A percentile compares a stretch with the other conserved stretches of the same genome.
phyloP scores from a whole-genome alignment of 2,797 vertebrate genomes.

The Pristis pectinata region DNA sequence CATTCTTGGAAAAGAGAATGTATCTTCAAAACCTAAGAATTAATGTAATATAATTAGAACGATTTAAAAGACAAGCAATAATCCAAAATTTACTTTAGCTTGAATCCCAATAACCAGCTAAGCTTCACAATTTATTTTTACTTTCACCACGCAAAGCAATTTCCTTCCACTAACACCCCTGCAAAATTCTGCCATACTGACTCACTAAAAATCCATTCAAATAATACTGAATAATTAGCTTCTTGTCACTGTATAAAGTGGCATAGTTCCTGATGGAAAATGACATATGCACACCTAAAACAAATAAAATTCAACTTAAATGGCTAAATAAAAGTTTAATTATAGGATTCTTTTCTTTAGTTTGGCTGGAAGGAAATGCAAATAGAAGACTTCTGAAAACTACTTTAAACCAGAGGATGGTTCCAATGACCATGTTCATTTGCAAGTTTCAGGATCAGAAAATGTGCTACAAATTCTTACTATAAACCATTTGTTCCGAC shows the following conservation, averaged over 20 bases:
- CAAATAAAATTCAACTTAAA: not conserved
- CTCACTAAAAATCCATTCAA: not conserved
- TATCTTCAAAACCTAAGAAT: not conserved
- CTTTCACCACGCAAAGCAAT: not conserved
- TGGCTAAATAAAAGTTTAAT: not conserved
- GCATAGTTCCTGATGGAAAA: not conserved
- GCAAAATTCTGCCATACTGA: not conserved
- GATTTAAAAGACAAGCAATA: not conserved
- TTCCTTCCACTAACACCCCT: constrained; percentile 7
- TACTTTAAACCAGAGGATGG: not conserved
- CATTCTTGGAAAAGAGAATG: not conserved
- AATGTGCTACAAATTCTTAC: not conserved
- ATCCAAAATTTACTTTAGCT: not conserved
- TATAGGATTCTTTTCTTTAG: not conserved
- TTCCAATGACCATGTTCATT: constrained; percentile 16
- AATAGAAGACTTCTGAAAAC: not conserved
- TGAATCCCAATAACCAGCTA: not conserved
- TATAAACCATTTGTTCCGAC: not conserved
- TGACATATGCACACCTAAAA: not conserved
- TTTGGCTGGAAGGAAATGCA: not conserved
- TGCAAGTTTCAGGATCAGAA: not conserved
- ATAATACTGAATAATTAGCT: not conserved
- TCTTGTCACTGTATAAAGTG: not conserved
- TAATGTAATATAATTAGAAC: not conserved
- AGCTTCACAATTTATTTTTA: not conserved